Evolutionary conservation across 2,797 vertebrate genomes (phyloP), one percentile per base, ranked within the genome.

Genomic region (Phataginus tricuspis): DNA sequence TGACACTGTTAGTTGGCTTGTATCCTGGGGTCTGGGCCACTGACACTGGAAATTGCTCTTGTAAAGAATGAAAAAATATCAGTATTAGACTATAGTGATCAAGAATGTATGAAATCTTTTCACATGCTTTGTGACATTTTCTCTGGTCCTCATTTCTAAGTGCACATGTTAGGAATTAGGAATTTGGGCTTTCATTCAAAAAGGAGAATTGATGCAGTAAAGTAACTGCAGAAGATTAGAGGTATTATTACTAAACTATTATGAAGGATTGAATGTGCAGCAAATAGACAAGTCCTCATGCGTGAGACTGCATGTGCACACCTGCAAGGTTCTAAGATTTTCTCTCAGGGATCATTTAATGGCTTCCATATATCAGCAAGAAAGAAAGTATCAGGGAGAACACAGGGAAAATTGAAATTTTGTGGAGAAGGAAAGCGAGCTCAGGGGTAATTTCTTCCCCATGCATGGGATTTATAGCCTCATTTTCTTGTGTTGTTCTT

Each of bases 361-460:
- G 29, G 74, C 57, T 59, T n/a, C 45, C 53, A 53, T 84, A 45
- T 69, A 39, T 75, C 77, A 49, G 53, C 29, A 29, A 51, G 34
- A 61, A 68, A 88, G 72, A 84, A 77, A 69, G 37, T 63, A 59
- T 27, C 55, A 21, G 64, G 72, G 59, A 91, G 61, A 74, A 87
- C 16, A 75, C n/a, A n/a, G 51, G 82, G 63, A 69, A 86, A 86
- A 93, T 78, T 79, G 69, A 93, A 86, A 93, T 51, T 86, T 75
- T 78, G 25, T 71, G 74, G 53, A 39, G 59, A 86, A 79, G 57
- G 31, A 45, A 77, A 45, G 61, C 19, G 25, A 92, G 16, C 61
- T 55, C 51, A 49, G 29, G 61, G 31, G 14, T 66, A 45, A 85
- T 92, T 77, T 92, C 80, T 85, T 66, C 4, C 31, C 14, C 39